Percentiles rank a stretch among this genome's conserved stretches.
These are phyloP conservation scores for Himantopus leucocephalus DNA, from an alignment of 2,113 vertebrate species.

Conservation along the genomic window DNA sequence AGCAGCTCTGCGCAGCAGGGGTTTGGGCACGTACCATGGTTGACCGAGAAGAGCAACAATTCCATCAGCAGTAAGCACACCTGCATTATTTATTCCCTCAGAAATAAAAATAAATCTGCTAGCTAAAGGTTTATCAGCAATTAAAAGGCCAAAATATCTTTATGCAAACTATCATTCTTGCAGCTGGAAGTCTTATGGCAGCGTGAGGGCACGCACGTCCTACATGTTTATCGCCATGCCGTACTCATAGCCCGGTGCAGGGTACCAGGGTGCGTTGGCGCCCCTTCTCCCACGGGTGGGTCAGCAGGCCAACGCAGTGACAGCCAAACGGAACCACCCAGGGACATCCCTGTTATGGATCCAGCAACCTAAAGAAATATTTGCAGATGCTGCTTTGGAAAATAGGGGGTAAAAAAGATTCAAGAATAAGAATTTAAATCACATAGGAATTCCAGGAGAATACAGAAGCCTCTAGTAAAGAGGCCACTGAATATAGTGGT, in stretches of 20 bases:
- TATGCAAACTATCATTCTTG: background rate
- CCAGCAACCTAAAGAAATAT: background rate
- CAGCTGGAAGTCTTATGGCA: background rate
- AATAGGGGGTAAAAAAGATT: background rate
- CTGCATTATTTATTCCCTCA: background rate
- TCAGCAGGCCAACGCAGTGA: background rate
- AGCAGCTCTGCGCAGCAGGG: fast-evolving
- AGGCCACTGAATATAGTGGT: background rate
- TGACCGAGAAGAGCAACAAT: background rate
- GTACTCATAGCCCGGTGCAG: no score
- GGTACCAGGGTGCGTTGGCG: background rate
- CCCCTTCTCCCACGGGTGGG: fast-evolving
- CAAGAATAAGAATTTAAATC: background rate
- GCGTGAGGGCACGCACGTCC: fast-evolving
- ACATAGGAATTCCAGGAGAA: background rate
- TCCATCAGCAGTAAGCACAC: background rate
- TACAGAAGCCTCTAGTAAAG: background rate
- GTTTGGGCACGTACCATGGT: fast-evolving
- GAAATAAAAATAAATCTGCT: background rate
- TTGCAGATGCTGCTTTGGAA: background rate
- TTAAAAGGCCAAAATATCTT: background rate
- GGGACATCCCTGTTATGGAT: background rate
- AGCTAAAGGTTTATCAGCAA: background rate
- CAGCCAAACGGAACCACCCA: background rate
- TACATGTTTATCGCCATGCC: fast-evolving